Conservation (phyloP, 2,888 invertebrate species). For the Pardosa pseudoannulata region DNA sequence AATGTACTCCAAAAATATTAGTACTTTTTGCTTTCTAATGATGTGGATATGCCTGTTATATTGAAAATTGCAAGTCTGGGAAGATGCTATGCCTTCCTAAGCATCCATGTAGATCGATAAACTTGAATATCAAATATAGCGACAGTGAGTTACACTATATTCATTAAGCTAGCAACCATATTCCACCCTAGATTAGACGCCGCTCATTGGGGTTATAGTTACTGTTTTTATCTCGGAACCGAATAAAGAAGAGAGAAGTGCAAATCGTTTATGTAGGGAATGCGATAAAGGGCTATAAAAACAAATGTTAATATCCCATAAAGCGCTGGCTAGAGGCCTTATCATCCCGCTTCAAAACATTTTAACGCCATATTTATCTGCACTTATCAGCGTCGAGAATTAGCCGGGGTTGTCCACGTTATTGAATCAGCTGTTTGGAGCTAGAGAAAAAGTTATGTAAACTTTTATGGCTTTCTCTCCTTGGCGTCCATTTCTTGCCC, state of each 20-base stretch:
- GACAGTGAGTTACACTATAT: too few species aligned
- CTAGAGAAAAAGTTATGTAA: not conserved
- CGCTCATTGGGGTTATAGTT: not conserved
- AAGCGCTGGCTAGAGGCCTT: not conserved
- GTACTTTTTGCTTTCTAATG: too few species aligned
- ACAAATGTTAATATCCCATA: conserved; percentile 6
- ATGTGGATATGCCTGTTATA: too few species aligned
- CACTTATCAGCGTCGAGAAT: not conserved
- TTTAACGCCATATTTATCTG: conserved; percentile 12
- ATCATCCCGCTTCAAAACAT: not conserved
- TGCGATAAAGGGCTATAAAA: not conserved
- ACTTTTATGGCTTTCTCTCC: not conserved
- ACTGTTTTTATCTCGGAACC: not conserved
- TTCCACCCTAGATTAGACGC: not conserved
- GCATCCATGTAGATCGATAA: too few species aligned
- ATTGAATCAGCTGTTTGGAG: not conserved
- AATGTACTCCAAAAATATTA: too few species aligned
- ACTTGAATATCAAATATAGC: too few species aligned
- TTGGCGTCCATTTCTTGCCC: not conserved
- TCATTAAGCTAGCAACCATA: not conserved
- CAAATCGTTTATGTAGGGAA: conserved; percentile 1
- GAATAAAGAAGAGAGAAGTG: not conserved
- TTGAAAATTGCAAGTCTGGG: too few species aligned
- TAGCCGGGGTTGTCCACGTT: not conserved
- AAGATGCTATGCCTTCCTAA: too few species aligned